Conservation (phyloP, 2,888 invertebrate genomes). For the Chaetogeoica ovagalla region DNA sequence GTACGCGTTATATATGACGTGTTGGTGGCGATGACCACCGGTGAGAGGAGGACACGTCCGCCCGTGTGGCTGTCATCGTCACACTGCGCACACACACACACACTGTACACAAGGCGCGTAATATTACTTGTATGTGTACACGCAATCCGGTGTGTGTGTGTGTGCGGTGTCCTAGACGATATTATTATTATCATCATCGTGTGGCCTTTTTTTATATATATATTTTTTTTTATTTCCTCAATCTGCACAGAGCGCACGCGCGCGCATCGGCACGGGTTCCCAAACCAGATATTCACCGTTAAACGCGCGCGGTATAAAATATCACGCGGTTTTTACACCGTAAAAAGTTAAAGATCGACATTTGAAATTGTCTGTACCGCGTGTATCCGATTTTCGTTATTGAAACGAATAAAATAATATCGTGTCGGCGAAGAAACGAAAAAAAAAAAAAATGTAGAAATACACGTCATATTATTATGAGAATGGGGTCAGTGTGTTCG, state of each 20-base stretch:
- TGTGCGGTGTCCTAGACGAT: constrained; percentile 43
- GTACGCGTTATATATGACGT: not conserved
- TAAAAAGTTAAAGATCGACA: too few relatives aligned
- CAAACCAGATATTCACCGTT: constrained; percentile 11
- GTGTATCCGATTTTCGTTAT: too few relatives aligned
- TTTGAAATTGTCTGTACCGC: too few relatives aligned
- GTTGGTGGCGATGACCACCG: constrained; percentile 38
- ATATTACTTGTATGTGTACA: not conserved
- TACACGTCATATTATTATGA: too few relatives aligned
- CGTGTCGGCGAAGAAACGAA: too few relatives aligned
- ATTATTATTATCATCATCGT: constrained; percentile 27
- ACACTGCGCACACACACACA: not conserved
- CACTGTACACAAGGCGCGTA: not conserved
- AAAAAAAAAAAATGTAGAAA: too few relatives aligned
- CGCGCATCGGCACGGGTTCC: not conserved
- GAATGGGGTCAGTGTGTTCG: too few relatives aligned
- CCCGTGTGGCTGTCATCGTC: constrained; percentile 20
- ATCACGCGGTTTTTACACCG: not conserved
- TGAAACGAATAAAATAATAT: too few relatives aligned
- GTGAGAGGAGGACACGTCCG: constrained; percentile 36
- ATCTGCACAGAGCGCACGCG: not conserved
- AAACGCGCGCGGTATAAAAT: not conserved
- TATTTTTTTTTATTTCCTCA: constrained; percentile 12
- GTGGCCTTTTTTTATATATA: constrained; percentile 2
- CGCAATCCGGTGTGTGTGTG: not conserved